Conservation (phyloP, 2,113 vertebrate genomes). For the Nothocercus nigrocapillus region DNA sequence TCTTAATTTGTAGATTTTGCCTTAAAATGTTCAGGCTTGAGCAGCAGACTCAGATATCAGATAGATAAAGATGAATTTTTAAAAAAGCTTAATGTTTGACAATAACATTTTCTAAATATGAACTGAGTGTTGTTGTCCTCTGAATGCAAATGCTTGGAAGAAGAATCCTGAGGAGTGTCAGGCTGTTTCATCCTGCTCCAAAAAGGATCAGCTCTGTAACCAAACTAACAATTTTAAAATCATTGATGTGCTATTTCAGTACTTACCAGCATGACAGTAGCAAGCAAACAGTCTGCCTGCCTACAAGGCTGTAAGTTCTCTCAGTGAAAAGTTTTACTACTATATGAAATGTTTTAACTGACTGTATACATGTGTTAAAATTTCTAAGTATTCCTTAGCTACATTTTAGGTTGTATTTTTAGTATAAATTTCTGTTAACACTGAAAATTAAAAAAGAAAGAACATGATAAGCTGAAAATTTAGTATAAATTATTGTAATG, state of each 20-base stretch:
- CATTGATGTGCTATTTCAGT: background rate
- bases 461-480: background rate
- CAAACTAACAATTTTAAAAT: background rate
- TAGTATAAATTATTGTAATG: background rate
- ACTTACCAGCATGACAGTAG: background rate
- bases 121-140: background rate
- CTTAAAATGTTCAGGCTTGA: background rate
- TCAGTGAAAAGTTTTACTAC: background rate
- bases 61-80: too few relatives aligned
- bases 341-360: background rate
- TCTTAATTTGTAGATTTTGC: background rate
- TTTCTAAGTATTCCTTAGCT: background rate
- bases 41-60: background rate
- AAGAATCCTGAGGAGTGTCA: background rate
- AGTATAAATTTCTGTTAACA: accelerated
- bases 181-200: background rate
- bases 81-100: background rate
- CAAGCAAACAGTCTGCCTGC: accelerated
- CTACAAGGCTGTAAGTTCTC: background rate
- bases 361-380: background rate
- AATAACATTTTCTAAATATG: background rate
- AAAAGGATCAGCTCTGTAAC: background rate
- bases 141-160: background rate
- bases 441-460: background rate
- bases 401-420: background rate